Percentiles rank a stretch among this genome's conserved stretches.
Evolutionary conservation across 2,797 vertebrate genomes (phyloP).

Genomic region (Notamacropus eugenii): DNA sequence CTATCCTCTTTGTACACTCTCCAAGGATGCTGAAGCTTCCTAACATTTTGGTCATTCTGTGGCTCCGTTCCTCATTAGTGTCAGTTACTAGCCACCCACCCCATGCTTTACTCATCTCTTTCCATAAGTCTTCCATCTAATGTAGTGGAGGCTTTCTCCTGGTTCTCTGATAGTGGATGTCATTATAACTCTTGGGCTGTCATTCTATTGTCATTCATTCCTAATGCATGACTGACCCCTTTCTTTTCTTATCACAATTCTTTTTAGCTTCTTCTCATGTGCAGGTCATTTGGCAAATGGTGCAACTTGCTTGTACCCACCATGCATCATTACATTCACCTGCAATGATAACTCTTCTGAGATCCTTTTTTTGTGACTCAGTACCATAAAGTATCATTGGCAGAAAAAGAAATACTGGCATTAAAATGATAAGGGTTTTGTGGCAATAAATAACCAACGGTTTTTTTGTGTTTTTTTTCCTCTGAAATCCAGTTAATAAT

Average conservation of each 20-base stretch:
- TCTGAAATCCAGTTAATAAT: background rate
- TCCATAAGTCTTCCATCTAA: background rate
- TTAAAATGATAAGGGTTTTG: background rate
- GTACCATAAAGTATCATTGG: background rate
- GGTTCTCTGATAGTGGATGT: background rate
- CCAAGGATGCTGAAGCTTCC: background rate
- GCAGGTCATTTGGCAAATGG: background rate
- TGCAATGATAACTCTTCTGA: background rate
- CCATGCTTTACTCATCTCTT: background rate
- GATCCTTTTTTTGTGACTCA: background rate
- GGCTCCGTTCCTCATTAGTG: background rate
- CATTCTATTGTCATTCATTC: background rate
- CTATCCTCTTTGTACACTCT: background rate
- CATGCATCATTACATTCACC: background rate
- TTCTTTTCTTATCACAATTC: background rate
- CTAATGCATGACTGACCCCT: background rate
- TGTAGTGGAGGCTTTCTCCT: background rate
- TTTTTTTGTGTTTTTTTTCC: background rate
- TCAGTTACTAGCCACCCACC: background rate
- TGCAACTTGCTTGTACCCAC: background rate
- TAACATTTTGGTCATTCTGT: background rate
- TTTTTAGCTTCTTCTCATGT: background rate
- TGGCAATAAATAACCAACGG: background rate
- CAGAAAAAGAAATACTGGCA: background rate
- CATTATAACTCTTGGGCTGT: background rate